These are phyloP conservation scores for Pipa parva DNA, from an alignment of 2,113 vertebrate species.

Conservation along the genomic window DNA sequence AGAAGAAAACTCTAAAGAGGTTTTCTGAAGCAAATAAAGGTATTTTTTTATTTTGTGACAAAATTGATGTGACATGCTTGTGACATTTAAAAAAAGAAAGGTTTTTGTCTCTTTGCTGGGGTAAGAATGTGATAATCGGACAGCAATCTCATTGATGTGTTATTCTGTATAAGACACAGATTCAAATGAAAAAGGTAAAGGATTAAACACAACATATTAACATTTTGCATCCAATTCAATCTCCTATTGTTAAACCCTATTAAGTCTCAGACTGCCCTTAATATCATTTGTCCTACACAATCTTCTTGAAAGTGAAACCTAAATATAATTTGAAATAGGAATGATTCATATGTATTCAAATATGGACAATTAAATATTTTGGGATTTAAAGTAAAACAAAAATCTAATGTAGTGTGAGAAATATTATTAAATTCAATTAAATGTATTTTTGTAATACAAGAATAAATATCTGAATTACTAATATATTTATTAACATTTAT, in stretches of 20 bases:
- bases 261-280: constrained; percentile 52
- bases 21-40: constrained; percentile 27
- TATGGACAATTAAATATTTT: too few species aligned
- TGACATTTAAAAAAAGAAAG: constrained; percentile 7
- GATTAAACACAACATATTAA: constrained; percentile 52
- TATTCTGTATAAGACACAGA: constrained; percentile 39
- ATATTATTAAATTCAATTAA: too few species aligned
- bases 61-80: constrained; percentile 2
- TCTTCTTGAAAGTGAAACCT: constrained; percentile 49
- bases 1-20: constrained; percentile 11
- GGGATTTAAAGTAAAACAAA: too few species aligned
- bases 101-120: constrained; percentile 10
- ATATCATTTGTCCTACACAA: constrained; percentile 55
- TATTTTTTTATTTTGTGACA: constrained; percentile 18
- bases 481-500: too few species aligned
- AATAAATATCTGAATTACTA: too few species aligned
- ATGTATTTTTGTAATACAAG: too few species aligned
- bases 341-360: too few species aligned
- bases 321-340: too few species aligned
- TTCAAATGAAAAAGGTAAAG: constrained; percentile 44
- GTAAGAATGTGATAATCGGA: constrained; percentile 35
- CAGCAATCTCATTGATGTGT: constrained; percentile 39
- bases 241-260: constrained; percentile 47
- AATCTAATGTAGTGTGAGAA: too few species aligned
- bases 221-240: constrained; percentile 44